Conservation (phyloP, 1,140 invertebrate species). For the Drosophila punjabiensis region DNA sequence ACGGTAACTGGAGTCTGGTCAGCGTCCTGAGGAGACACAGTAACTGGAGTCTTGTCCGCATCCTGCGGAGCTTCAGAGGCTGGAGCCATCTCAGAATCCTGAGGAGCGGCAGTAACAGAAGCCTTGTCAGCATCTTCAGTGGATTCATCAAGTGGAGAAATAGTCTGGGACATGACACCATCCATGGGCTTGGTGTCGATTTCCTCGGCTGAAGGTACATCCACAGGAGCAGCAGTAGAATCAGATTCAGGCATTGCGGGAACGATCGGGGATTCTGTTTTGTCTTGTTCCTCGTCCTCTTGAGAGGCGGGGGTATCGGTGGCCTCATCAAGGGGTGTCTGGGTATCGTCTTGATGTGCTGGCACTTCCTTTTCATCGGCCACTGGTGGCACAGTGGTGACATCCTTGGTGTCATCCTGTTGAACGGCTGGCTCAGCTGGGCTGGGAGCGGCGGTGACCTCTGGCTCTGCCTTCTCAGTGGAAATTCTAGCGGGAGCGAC, state of each 20-base stretch:
- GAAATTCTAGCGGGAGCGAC: slow-evolving; percentile 18
- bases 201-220: slow-evolving; percentile 53
- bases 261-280: slow-evolving; percentile 27
- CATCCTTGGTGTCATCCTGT: slow-evolving; percentile 49
- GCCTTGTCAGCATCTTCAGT: slow-evolving; percentile 41
- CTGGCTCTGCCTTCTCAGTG: slow-evolving; percentile 36
- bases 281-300: slow-evolving; percentile 34
- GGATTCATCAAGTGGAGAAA: slow-evolving; percentile 40
- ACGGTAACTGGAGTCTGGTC: slow-evolving; percentile 51
- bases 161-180: slow-evolving; percentile 62
- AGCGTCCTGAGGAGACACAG: slow-evolving; percentile 47
- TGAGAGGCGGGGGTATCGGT: slow-evolving; percentile 30
- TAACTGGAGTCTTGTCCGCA: slow-evolving; percentile 29
- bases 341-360: slow-evolving; percentile 7
- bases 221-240: slow-evolving; percentile 44
- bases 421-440: slow-evolving; percentile 23
- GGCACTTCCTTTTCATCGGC: slow-evolving; percentile 46
- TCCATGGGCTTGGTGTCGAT: slow-evolving; percentile 62
- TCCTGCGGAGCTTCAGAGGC: slow-evolving; percentile 23
- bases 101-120: slow-evolving; percentile 38
- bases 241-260: slow-evolving; percentile 25
- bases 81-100: slow-evolving; percentile 53
- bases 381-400: slow-evolving; percentile 31
- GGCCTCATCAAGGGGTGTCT: slow-evolving; percentile 27
- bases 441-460: slow-evolving; percentile 23